A percentile compares a stretch with the other conserved stretches of the same genome.
Conservation (phyloP, 2,797 vertebrate genomes). For the Chelon labrosus region DNA sequence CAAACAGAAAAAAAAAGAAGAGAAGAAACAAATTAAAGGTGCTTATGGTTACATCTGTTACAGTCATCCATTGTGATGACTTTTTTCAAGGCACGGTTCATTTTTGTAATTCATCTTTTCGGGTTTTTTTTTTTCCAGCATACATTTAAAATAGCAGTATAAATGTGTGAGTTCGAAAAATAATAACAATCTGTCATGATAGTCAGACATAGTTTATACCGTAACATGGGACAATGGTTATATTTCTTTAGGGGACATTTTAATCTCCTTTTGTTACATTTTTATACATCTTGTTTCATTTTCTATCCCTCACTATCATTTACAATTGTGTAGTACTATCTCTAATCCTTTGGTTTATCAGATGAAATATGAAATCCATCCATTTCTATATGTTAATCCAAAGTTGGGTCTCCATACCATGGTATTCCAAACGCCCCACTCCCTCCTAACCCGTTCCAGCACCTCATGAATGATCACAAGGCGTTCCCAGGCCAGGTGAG, state of each 20-base stretch:
- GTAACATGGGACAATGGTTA: not conserved
- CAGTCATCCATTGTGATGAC: slow-evolving; percentile 1
- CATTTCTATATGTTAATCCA: too few species aligned
- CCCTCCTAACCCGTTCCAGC: too few species aligned
- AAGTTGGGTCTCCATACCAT: too few species aligned
- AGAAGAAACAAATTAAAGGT: slow-evolving; percentile 33
- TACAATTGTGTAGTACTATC: not conserved
- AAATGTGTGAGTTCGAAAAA: not conserved
- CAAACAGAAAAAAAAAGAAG: slow-evolving; percentile 15
- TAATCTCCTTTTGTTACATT: not conserved
- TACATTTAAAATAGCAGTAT: not conserved
- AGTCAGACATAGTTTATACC: not conserved
- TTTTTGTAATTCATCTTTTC: not conserved
- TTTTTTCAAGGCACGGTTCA: not conserved
- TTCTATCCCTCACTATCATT: not conserved
- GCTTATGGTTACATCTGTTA: slow-evolving; percentile 27
- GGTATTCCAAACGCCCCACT: too few species aligned
- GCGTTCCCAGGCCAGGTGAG: too few species aligned
- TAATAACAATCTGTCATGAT: not conserved
- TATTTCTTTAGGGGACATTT: too few species aligned
- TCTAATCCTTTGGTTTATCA: too few species aligned
- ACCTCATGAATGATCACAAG: too few species aligned
- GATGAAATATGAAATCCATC: too few species aligned
- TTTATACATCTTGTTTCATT: not conserved
- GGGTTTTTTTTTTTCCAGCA: not conserved